phyloP scores from a whole-genome alignment of 2,113 vertebrate species.

The Micronisus gabar region DNA sequence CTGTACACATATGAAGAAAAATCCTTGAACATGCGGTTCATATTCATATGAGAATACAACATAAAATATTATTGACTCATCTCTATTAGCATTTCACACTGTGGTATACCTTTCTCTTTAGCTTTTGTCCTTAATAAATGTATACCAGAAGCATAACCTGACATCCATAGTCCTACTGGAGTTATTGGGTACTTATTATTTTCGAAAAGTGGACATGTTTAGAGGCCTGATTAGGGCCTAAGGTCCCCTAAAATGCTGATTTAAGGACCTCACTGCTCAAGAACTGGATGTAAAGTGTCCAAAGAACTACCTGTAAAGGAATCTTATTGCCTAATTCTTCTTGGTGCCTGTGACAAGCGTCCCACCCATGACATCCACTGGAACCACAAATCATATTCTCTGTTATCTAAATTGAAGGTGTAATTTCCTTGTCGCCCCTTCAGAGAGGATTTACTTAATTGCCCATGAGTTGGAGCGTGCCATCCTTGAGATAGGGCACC shows the following conservation, averaged over 20 bases:
- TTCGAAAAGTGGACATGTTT: neutral
- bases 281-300: neutral
- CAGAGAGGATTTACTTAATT: neutral
- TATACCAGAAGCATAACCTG: neutral
- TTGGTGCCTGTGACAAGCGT: neutral
- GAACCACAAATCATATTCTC: neutral
- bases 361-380: neutral
- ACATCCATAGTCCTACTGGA: neutral
- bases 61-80: neutral
- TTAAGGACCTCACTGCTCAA: neutral
- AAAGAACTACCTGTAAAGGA: neutral
- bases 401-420: neutral
- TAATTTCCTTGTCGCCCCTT: neutral
- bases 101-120: neutral
- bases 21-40: neutral
- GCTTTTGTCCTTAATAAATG: neutral
- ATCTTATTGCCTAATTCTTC: neutral
- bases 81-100: neutral
- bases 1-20: neutral
- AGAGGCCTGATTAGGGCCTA: neutral
- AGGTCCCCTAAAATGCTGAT: neutral
- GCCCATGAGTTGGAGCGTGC: neutral
- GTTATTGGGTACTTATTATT: neutral
- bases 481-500: neutral
- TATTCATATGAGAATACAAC: neutral